Base-by-base conservation (phyloP, 2,113 vertebrate species). In the Seriola aureovittata region DNA sequence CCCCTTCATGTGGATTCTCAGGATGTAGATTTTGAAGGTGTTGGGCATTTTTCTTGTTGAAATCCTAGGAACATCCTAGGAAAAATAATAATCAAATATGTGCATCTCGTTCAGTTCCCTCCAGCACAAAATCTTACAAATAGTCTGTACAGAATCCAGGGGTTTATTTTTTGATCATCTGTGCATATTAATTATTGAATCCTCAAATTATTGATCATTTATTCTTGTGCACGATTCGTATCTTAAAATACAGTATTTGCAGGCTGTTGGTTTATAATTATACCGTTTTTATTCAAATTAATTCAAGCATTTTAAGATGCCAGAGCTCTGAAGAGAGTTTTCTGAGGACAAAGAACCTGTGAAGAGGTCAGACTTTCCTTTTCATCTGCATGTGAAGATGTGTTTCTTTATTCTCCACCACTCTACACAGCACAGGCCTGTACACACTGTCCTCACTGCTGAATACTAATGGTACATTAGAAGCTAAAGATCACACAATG, bases 391-490 rank as follows among this genome's bases (percentile, higher is more conserved):
- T 25, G 40, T 58, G 9, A 48, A 32, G 7, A 32, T 34, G 12
- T 38, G 10, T 52, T 42, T 6, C 3, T 1, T 44, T 10, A 36
- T 16, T 38, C 38, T 60, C 36, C 54, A 19, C 46, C 44, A 13
- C 34, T 59, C 60, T 8, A 17, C 62, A 62, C 21, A 38, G 23
- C 52, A 8, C 54, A 67, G 63, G 14, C 2, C 36, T 55, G 46
- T 14, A 25, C 21, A 25, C 8, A 40, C 16, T 17, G 58, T 44
- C 12, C 64, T 36, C 8, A 17, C 48, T 6, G 59, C n/a, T 68
- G 62, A 80, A 55, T 64, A 23, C 40, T 79, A 57, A 71, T 16
- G 29, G 29, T 14, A 6, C 23, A 64, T 44, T 8, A 65, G 21
- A 38, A 48, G 40, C 63, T 55, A 4, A 60, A 71, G 34, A 58